Evolutionary conservation across 2,888 invertebrate genomes (phyloP), one percentile per base, ranked within the genome.

Genomic region (Hydraecia micacea): DNA sequence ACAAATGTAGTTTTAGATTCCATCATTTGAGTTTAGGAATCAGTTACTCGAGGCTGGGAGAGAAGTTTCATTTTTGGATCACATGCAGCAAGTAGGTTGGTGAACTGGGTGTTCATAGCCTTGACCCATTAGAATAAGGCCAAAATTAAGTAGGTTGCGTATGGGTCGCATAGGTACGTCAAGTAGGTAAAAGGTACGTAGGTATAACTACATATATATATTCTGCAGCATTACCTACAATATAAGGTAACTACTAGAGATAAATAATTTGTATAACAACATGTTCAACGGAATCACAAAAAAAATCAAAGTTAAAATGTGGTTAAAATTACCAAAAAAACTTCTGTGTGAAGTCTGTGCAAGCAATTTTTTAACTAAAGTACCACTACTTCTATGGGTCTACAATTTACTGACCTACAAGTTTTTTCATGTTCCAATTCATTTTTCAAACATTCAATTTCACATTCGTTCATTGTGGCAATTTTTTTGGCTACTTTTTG

Each of bases 391-490:
- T 25, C 0, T 55, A 75, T 7, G 32, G 8, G 6, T 49, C 15
- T 72, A 49, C 11, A 67, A 46, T 67, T 74, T 86, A 90, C 93
- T 91, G 80, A 97, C 97, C 97, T 95, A 92, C 94, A 95, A 78
- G 93, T 93, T 88, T 95, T 97, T 91, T 97, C 97, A 84, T 96
- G 96, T 78, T 97, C 97, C 86, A 96, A 90, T 92, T 97, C 97
- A 81, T 88, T 93, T 93, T 94, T 97, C 80, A 97, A 91, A 85
- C 87, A 91, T 69, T 97, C 97, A 78, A 97, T 94, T 93, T 97
- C 97, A 91, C 91, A 94, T 80, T 97, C 97, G 87, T 94, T 94
- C 95, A 96, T 96, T 91, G 77, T 91, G 67, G 65, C 63, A 77
- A 62, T 58, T 63, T 79, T 60, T 76, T 77, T 71, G 42, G 18